Evolutionary conservation across 2,797 vertebrate species (phyloP), one percentile per base, ranked within the genome.

Genomic region (Xerus rutilus): DNA sequence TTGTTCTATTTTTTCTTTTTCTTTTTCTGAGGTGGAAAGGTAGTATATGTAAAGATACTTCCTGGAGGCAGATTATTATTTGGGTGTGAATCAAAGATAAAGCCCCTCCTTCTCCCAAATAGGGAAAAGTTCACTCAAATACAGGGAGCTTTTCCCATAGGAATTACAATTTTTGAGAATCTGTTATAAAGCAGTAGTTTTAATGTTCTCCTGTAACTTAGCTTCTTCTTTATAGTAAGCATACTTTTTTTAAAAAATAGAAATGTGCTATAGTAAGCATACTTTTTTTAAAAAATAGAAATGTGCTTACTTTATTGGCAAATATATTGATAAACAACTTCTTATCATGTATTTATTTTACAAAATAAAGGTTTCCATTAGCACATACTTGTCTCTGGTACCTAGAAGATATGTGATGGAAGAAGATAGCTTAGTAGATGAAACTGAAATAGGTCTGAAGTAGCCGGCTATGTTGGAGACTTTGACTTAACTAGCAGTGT

Each of bases 221-320:
- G 11, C 30, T 64, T 94, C 25, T 91, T n/a, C n/a, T 89, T 85
- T 86, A 54, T 74, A 82, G n/a, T 92, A 82, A 84, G 93, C 69
- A 54, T 14, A 15, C 7, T 74, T 59, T 39, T 39, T 39, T 39
- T 2, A 39, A 39, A 20, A 59, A 59, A 2, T 35, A 83, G 54
- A 91, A 84, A 79, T 30, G 12, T 47, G 15, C 17, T 86, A 54
- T 74, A 82, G n/a, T 92, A 82, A 84, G 93, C 69, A 54, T 14
- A 15, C 7, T 74, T 59, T 39, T 39, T 39, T 39, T 2, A 39
- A 39, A 20, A 59, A 59, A 2, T 35, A 83, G 54, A 91, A 84
- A 79, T 30, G 12, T 47, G 15, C 17, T 86, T 62, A 25, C 28
- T 82, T 86, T 87, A 62, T 91, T 91, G n/a, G 4, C 79, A 93